Evolutionary conservation across 2,888 invertebrate species (phyloP).

Genomic region (Portevinia maculata): DNA sequence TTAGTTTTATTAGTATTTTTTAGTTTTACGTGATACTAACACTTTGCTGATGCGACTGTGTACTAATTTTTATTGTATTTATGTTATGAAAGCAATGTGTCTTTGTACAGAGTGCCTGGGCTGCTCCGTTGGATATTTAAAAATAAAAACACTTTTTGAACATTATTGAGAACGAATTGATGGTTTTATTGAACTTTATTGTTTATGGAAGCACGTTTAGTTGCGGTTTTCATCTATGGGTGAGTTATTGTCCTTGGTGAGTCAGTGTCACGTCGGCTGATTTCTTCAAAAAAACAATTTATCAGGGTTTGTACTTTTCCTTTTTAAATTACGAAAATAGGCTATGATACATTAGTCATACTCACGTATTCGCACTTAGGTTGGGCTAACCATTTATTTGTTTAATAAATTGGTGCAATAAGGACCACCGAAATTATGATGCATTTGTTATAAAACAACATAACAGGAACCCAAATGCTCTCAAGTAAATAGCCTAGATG

Average conservation of each 20-base stretch:
- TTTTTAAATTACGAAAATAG: too few relatives aligned
- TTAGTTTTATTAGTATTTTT: background rate
- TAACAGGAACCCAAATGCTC: too few relatives aligned
- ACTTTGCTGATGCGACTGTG: constrained; percentile 51
- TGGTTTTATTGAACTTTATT: background rate
- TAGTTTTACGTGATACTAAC: constrained; percentile 16
- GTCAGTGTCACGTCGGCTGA: background rate
- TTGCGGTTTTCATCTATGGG: background rate
- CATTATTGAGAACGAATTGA: background rate
- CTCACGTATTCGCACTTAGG: too few relatives aligned
- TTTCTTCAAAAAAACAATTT: too few relatives aligned
- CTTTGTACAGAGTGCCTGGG: constrained; percentile 15
- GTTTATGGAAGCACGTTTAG: background rate
- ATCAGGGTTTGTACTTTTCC: too few relatives aligned
- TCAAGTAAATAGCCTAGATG: too few relatives aligned
- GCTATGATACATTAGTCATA: too few relatives aligned
- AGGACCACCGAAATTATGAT: too few relatives aligned
- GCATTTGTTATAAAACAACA: too few relatives aligned
- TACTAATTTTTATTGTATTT: constrained; percentile 1
- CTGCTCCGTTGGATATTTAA: constrained; percentile 14
- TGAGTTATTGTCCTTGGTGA: background rate
- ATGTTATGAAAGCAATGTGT: background rate
- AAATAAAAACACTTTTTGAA: background rate
- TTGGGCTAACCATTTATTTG: too few relatives aligned
- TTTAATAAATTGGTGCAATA: too few relatives aligned